phyloP scores from a whole-genome alignment of 2,888 invertebrate species.

The Lissocephala sabroskyi region DNA sequence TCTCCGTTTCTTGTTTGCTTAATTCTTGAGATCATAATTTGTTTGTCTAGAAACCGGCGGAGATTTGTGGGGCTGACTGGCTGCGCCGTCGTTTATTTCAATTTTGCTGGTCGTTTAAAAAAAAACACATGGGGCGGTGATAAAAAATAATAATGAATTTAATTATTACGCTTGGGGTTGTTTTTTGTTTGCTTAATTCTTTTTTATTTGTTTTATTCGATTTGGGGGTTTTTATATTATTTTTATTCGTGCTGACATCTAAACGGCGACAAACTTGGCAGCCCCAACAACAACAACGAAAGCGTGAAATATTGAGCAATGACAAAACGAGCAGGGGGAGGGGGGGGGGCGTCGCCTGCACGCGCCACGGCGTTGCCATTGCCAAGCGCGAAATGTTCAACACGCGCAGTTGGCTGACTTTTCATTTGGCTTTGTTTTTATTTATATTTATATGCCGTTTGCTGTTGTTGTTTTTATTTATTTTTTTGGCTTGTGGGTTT shows the following conservation, averaged over 20 bases:
- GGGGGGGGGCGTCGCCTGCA: neutral
- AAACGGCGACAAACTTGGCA: neutral
- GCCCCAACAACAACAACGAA: neutral
- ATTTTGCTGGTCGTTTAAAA: too few species aligned
- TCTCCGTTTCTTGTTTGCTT: too few species aligned
- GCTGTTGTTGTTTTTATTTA: too few species aligned
- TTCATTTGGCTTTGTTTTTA: neutral
- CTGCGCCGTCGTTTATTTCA: too few species aligned
- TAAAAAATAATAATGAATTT: too few species aligned
- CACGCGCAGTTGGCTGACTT: slow-evolving; percentile 2
- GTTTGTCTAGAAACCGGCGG: too few species aligned
- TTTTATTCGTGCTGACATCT: neutral
- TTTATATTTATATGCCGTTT: neutral
- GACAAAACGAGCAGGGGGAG: neutral
- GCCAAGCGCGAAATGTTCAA: slow-evolving; percentile 3
- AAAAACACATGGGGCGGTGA: too few species aligned
- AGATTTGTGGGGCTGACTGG: too few species aligned
- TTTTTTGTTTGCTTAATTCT: neutral
- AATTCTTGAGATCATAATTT: too few species aligned
- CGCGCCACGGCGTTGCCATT: neutral
- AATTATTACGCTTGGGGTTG: too few species aligned
- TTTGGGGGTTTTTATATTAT: neutral
- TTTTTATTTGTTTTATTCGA: neutral
- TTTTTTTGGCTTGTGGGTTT: neutral
- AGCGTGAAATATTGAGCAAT: slow-evolving; percentile 11